Evolutionary conservation across 2,113 vertebrate species (phyloP).

Genomic region (Ophiodon elongatus): DNA sequence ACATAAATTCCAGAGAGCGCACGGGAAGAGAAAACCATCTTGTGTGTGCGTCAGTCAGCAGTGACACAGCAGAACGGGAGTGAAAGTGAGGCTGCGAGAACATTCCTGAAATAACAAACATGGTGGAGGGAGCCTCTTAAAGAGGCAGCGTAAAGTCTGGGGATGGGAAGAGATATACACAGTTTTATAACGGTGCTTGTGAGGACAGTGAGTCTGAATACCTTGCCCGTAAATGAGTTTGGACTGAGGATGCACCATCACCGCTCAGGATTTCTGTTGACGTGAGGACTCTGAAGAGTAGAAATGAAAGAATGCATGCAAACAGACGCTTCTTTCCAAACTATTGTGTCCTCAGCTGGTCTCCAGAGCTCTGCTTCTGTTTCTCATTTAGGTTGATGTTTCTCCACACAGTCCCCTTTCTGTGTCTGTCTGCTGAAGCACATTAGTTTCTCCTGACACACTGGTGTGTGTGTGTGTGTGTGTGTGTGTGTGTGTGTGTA

Average conservation of each 20-base stretch:
- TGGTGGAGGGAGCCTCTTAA: constrained; percentile 66
- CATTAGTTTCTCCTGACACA: not conserved
- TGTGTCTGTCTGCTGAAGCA: constrained; percentile 9
- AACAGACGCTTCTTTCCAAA: not conserved
- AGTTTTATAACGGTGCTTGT: not conserved
- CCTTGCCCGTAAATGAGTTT: not conserved
- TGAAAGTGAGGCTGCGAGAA: constrained; percentile 45
- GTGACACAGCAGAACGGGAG: constrained; percentile 71
- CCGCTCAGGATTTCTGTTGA: not conserved
- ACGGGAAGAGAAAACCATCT: not conserved
- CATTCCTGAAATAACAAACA: constrained; percentile 82
- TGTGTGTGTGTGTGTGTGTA: no score
- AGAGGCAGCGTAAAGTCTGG: constrained; percentile 34
- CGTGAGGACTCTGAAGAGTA: not conserved
- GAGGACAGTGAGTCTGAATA: not conserved
- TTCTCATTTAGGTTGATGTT: constrained; percentile 47
- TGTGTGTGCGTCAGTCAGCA: constrained; percentile 5
- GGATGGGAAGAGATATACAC: not conserved
- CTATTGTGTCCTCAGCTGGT: constrained; percentile 5
- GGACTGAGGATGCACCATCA: no score
- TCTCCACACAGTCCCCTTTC: not conserved
- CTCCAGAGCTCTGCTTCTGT: constrained; percentile 24
- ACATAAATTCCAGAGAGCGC: not conserved
- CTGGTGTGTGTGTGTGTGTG: no score
- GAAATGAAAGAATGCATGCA: not conserved